Conservation (phyloP, 2,888 invertebrate genomes). For the Beris chalybata region DNA sequence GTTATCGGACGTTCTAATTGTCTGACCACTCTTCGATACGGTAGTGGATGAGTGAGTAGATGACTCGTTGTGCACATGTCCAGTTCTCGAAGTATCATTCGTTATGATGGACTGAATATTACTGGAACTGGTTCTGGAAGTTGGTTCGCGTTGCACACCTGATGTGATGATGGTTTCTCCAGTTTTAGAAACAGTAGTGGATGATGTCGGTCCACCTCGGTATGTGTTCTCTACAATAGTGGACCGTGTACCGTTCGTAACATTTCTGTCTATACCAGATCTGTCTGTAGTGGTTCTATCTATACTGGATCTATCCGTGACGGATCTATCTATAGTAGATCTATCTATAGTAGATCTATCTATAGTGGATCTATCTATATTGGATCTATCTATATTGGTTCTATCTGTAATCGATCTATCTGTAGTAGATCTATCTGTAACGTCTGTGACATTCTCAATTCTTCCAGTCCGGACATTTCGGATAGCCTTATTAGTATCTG, state of each 20-base stretch:
- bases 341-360: constrained; percentile 3
- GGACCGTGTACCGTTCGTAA: no score
- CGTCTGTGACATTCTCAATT: constrained; percentile 15
- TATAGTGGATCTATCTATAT: not conserved
- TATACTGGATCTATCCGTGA: no score
- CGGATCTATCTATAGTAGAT: not conserved
- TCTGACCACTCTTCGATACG: constrained; percentile 13
- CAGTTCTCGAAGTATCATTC: constrained; percentile 6
- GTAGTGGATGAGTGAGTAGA: constrained; percentile 9
- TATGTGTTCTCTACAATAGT: no score
- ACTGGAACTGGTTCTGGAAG: not conserved
- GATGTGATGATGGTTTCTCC: not conserved
- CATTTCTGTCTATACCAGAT: not conserved
- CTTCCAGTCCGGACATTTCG: constrained; percentile 9
- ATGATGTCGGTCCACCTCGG: constrained; percentile 1
- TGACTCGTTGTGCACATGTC: not conserved
- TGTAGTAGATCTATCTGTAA: constrained; percentile 7
- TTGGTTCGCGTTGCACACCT: not conserved
- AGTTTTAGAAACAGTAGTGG: not conserved
- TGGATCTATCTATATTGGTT: constrained; percentile 8
- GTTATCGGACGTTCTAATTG: not conserved
- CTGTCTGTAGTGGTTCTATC: constrained; percentile 3
- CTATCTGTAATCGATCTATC: not conserved
- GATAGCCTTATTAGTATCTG: constrained; percentile 24
- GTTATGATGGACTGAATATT: constrained; percentile 1